Percentiles rank a stretch among this genome's conserved stretches.
Conservation (phyloP, 2,888 invertebrate species). For the Leucoma salicis region DNA sequence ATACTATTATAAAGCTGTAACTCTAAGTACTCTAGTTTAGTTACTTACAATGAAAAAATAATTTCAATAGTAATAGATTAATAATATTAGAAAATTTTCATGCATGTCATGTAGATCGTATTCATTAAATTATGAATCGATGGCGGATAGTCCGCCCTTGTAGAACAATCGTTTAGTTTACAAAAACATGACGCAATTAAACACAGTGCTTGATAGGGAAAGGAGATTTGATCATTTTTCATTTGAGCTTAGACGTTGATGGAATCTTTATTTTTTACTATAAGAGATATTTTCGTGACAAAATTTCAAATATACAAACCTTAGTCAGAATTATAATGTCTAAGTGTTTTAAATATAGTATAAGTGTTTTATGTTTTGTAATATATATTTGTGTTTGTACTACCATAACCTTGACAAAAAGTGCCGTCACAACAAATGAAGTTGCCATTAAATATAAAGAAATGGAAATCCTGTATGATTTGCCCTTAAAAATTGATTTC, state of each 20-base stretch:
- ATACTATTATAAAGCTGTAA: no score
- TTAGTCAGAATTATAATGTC: background rate
- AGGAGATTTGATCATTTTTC: background rate
- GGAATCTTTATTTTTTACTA: background rate
- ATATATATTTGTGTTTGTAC: background rate
- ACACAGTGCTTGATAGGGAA: no score
- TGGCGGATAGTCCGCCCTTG: no score
- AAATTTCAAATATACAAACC: background rate
- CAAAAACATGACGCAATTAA: no score
- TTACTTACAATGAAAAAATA: no score
- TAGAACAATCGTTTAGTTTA: background rate
- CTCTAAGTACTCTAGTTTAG: no score
- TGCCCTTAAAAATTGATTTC: conserved; percentile 43
- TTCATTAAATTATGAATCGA: no score
- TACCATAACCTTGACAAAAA: background rate
- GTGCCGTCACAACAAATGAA: background rate
- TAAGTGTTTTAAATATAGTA: background rate
- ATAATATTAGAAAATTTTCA: no score
- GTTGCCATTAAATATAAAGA: conserved; percentile 1
- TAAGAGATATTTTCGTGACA: background rate
- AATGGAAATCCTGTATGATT: conserved; percentile 19
- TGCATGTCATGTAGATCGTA: no score
- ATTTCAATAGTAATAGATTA: no score
- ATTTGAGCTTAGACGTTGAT: background rate
- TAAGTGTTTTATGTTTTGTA: no score